Evolutionary conservation across 2,888 invertebrate species (phyloP).

Genomic region (Lochmaea crataegi): DNA sequence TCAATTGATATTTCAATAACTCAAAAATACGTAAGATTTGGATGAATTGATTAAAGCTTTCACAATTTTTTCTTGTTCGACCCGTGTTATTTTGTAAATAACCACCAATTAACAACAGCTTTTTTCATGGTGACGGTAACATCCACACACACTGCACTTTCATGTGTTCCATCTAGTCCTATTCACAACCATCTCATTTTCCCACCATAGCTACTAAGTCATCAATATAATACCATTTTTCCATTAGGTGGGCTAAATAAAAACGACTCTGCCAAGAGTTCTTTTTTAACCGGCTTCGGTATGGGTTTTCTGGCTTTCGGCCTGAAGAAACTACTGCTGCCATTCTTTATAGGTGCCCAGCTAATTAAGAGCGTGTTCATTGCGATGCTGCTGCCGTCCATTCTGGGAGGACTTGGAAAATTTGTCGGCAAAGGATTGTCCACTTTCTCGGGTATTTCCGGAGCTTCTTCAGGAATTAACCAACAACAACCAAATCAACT

Average conservation of each 20-base stretch:
- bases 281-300: slow-evolving; percentile 74
- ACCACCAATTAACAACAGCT: background rate
- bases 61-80: too few species aligned
- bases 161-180: background rate
- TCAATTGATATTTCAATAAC: too few species aligned
- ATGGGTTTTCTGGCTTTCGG: slow-evolving; percentile 80
- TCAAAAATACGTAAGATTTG: too few species aligned
- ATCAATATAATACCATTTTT: slow-evolving; percentile 15
- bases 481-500: slow-evolving; percentile 62
- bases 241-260: slow-evolving; percentile 29
- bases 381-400: slow-evolving; percentile 86
- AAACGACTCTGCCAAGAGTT: slow-evolving; percentile 66
- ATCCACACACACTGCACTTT: background rate
- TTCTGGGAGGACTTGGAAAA: slow-evolving; percentile 85
- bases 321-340: slow-evolving; percentile 85
- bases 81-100: too few species aligned
- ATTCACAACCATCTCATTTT: background rate
- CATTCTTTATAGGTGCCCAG: slow-evolving; percentile 84
- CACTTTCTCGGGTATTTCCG: slow-evolving; percentile 71
- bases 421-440: slow-evolving; percentile 82
- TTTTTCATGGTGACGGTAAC: background rate
- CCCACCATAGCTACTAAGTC: background rate
- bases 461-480: slow-evolving; percentile 61
- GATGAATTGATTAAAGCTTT: too few species aligned
- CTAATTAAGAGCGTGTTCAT: slow-evolving; percentile 84